Percentiles rank a stretch among this genome's conserved stretches.
Evolutionary conservation across 2,888 invertebrate genomes (phyloP).

Genomic region (Zhengitettix transpicula): DNA sequence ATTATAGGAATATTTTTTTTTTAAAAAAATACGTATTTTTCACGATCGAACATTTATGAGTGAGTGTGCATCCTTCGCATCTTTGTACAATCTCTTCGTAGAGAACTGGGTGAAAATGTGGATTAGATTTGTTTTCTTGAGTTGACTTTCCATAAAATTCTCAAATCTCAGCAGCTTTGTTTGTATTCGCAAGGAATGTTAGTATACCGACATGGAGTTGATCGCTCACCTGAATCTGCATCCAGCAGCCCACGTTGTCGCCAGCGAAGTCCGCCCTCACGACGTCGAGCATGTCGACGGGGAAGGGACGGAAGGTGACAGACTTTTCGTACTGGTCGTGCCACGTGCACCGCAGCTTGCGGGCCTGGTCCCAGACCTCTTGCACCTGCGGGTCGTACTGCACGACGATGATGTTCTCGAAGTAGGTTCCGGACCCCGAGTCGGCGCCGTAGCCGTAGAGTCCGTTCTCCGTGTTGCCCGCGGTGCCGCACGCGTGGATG

Average conservation of each 20-base stretch:
- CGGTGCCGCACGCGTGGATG: conserved; percentile 80
- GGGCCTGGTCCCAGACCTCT: conserved; percentile 90
- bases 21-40: too few species aligned
- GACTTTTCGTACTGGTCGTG: conserved; percentile 91
- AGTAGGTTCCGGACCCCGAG: conserved; percentile 79
- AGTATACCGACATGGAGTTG: too few species aligned
- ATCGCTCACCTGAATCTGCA: conserved; percentile 92
- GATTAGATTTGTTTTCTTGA: too few species aligned
- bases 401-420: conserved; percentile 85
- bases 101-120: too few species aligned
- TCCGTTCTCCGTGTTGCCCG: conserved; percentile 83
- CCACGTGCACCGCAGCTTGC: conserved; percentile 85
- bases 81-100: too few species aligned
- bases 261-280: conserved; percentile 90
- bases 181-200: too few species aligned
- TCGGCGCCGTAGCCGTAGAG: conserved; percentile 73
- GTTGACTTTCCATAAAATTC: too few species aligned
- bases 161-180: too few species aligned
- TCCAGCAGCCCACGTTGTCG: conserved; percentile 92
- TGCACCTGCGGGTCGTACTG: conserved; percentile 84
- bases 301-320: conserved; percentile 85
- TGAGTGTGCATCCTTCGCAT: too few species aligned
- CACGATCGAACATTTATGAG: too few species aligned
- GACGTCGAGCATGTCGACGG: conserved; percentile 87
- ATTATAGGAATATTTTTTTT: too few species aligned